Evolutionary conservation across 2,888 invertebrate species (phyloP), one percentile per base, ranked within the genome.

Genomic region (Clunio marinus): DNA sequence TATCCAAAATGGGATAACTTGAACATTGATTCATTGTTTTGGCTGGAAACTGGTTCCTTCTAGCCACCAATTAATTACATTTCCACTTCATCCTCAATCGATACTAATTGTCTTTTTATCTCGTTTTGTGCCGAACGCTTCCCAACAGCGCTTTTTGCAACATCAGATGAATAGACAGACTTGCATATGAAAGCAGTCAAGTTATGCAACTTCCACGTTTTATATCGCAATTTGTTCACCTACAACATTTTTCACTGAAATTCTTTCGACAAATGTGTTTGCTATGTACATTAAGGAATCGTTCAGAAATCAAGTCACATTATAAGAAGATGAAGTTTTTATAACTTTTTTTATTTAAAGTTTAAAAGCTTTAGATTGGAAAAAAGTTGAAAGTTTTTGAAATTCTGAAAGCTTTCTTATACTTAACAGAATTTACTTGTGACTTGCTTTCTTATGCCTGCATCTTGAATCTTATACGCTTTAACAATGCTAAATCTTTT

Each of bases 31-130:
- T 58, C n/a, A 28, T 20, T 28, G 32, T n/a, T 28, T 58, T 28
- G 58, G 28, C 20, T n/a, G n/a, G n/a, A n/a, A n/a, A n/a, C n/a
- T n/a, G n/a, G 32, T 58, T 58, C 28, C 58, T 58, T 17, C 28
- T n/a, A 32, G 32, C 32, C 58, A 28, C 28, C 17, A 32, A 58
- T 51, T 51, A 51, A 51, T 51, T 51, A 51, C 22, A 17, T 51
- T 51, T 51, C 20, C 20, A 7, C 20, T 51, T 22, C 2, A 15
- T 22, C 22, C 17, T 22, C 51, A 20, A 20, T 51, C 22, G 51
- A 51, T 20, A 51, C 51, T 51, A 51, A 51, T 51, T 51, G 51
- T 51, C 51, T 51, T 51, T 51, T 51, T 51, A 20, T 51, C 22
- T 22, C 22, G 22, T 41, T 41, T n/a, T 15, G 41, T 41, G 41